Percentiles rank a stretch among this genome's conserved stretches.
Evolutionary conservation across 2,113 vertebrate genomes (phyloP).

Genomic region (Cariama cristata): DNA sequence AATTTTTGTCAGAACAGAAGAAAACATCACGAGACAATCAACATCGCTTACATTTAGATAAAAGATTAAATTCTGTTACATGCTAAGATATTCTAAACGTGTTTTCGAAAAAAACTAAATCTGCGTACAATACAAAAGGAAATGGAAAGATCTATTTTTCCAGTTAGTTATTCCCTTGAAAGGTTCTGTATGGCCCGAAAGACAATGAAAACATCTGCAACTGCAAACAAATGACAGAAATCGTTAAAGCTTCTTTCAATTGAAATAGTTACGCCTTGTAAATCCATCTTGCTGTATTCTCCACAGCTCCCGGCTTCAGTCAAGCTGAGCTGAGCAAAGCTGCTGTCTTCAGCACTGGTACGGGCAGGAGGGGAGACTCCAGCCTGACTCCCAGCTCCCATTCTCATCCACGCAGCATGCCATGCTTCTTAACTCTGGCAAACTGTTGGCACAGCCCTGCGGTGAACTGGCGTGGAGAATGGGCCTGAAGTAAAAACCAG

Average conservation of each 20-base stretch:
- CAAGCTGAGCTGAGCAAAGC: not conserved
- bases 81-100: not conserved
- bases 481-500: not conserved
- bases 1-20: not conserved
- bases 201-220: not conserved
- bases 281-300: not conserved
- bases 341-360: not conserved
- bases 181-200: not conserved
- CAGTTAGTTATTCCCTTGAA: not conserved
- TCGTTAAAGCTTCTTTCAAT: not conserved
- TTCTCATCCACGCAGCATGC: not conserved
- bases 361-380: not conserved
- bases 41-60: rapidly evolving
- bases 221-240: not conserved
- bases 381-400: not conserved
- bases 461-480: rapidly evolving
- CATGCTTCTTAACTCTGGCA: not conserved
- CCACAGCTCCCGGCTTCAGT: not conserved
- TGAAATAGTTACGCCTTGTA: not conserved
- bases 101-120: not conserved
- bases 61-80: not conserved
- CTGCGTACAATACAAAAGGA: not conserved
- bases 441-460: not conserved
- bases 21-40: not conserved
- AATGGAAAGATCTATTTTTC: not conserved